phyloP scores from a whole-genome alignment of 2,888 invertebrate genomes.

The Platycnemis pennipes region DNA sequence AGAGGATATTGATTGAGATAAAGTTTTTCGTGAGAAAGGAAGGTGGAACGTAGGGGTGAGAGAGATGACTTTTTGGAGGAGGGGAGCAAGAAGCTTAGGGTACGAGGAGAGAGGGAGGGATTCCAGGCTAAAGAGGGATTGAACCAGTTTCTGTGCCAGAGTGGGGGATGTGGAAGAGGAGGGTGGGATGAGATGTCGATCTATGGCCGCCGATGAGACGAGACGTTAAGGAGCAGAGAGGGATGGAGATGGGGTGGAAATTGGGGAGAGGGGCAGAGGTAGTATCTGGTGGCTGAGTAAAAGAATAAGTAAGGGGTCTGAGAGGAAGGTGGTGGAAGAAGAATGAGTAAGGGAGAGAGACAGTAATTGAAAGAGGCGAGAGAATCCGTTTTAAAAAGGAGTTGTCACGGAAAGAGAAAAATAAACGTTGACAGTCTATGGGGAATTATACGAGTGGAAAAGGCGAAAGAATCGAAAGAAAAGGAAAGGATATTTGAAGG shows the following conservation, averaged over 20 bases:
- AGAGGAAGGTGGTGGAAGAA: background rate
- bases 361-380: conserved; percentile 34
- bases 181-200: background rate
- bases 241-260: background rate
- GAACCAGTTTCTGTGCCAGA: background rate
- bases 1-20: conserved; percentile 57
- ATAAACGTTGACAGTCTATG: background rate
- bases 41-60: background rate
- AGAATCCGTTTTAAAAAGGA: background rate
- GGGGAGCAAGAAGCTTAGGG: background rate
- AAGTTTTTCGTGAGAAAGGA: background rate
- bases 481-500: background rate
- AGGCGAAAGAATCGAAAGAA: background rate
- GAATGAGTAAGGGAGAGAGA: background rate
- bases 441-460: conserved; percentile 23
- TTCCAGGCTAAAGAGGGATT: background rate
- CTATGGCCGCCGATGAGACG: background rate
- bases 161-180: background rate
- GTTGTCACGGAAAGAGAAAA: background rate
- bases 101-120: background rate
- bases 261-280: background rate
- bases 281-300: background rate
- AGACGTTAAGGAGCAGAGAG: background rate
- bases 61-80: background rate
- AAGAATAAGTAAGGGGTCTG: background rate